These are phyloP conservation scores for Chunga burmeisteri DNA, from an alignment of 2,113 vertebrate species.

Conservation along the genomic window DNA sequence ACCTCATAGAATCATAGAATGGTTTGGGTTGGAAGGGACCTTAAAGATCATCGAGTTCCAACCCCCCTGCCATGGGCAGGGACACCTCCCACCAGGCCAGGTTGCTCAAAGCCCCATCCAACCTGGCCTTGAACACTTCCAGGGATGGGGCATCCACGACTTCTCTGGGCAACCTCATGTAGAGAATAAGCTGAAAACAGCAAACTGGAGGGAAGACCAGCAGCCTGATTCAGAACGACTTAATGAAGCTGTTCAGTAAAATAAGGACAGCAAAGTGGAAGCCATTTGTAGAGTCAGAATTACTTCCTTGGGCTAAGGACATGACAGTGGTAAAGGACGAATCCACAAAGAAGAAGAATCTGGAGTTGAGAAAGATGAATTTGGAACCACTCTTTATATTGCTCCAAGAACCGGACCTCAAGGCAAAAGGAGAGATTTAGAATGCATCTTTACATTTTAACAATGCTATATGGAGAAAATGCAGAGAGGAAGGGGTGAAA, in stretches of 20 bases:
- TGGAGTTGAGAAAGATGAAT: background rate
- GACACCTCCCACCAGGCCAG: background rate
- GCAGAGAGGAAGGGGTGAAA: background rate
- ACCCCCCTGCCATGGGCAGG: accelerated
- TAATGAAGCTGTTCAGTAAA: background rate
- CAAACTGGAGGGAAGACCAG: background rate
- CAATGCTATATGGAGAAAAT: background rate
- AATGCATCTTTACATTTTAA: background rate
- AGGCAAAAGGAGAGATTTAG: background rate
- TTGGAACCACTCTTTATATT: background rate
- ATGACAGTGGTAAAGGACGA: background rate
- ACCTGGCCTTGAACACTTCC: background rate
- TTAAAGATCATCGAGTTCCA: background rate
- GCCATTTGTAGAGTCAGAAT: background rate
- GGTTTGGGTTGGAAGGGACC: background rate
- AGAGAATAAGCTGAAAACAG: background rate
- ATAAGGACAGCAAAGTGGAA: background rate
- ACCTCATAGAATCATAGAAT: background rate
- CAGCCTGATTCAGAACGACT: background rate
- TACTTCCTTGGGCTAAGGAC: background rate
- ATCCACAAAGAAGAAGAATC: background rate
- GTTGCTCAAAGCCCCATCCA: background rate
- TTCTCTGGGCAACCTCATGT: background rate
- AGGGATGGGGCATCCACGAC: background rate
- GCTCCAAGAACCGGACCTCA: background rate